Evolutionary conservation across 2,797 vertebrate genomes (phyloP).

Genomic region (Cirrhinus mrigala): DNA sequence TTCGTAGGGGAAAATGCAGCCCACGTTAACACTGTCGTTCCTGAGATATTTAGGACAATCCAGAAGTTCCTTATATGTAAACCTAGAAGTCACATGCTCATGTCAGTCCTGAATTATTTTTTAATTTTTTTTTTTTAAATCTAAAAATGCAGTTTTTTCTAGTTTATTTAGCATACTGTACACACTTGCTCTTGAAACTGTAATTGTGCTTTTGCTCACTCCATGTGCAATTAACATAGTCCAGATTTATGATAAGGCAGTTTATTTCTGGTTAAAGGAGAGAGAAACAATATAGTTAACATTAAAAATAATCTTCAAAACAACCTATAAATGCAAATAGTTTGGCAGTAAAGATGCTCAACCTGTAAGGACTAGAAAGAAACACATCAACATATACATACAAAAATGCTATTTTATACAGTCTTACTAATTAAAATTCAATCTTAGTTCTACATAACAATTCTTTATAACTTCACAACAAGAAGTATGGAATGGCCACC

Average conservation of each 20-base stretch:
- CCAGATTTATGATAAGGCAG: slow-evolving; percentile 54
- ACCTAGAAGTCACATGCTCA: slow-evolving; percentile 41
- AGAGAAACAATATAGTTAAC: background rate
- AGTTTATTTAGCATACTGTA: background rate
- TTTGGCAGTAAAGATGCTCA: background rate
- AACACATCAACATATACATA: too few relatives aligned
- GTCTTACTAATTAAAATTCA: background rate
- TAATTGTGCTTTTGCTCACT: slow-evolving; percentile 15
- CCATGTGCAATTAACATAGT: slow-evolving; percentile 58
- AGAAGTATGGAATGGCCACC: background rate
- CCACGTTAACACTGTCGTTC: background rate
- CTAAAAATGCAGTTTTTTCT: background rate
- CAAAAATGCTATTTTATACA: too few relatives aligned
- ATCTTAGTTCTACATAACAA: background rate
- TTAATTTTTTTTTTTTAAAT: background rate
- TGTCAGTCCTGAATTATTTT: background rate
- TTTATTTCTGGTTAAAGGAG: slow-evolving; percentile 40
- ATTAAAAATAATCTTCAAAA: background rate
- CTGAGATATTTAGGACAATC: slow-evolving; percentile 41
- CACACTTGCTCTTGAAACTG: slow-evolving; percentile 47
- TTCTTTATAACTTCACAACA: too few relatives aligned
- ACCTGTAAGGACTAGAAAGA: too few relatives aligned
- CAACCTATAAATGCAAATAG: background rate
- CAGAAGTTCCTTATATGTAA: fast-evolving
- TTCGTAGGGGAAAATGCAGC: slow-evolving; percentile 39